Conservation (phyloP, 1,140 invertebrate species). For the Eubasilissa regina region DNA sequence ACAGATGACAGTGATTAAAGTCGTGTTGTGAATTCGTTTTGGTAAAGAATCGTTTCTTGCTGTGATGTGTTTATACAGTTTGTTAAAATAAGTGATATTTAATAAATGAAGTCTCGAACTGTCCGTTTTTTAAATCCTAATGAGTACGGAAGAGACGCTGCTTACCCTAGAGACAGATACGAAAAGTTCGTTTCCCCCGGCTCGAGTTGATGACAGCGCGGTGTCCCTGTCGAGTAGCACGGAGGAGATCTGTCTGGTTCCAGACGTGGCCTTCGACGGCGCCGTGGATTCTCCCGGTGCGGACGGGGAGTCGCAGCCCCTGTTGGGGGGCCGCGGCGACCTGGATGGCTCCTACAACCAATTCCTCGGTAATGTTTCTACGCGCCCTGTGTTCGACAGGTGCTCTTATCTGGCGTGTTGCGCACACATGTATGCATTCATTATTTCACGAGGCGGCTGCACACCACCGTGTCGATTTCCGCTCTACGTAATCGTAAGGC, state of each 20-base stretch:
- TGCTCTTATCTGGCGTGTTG: constrained; percentile 34
- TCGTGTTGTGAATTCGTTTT: constrained; percentile 48
- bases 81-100: constrained; percentile 61
- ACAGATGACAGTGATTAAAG: not conserved
- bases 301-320: constrained; percentile 90
- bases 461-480: constrained; percentile 40
- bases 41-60: constrained; percentile 37
- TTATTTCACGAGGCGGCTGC: constrained; percentile 27
- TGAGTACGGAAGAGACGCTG: constrained; percentile 74
- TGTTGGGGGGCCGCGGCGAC: constrained; percentile 87
- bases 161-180: constrained; percentile 73
- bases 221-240: constrained; percentile 71
- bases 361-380: constrained; percentile 80
- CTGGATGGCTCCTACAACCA: constrained; percentile 84
- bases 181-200: constrained; percentile 64
- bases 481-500: constrained; percentile 48
- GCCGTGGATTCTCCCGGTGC: constrained; percentile 83
- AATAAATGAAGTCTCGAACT: constrained; percentile 71
- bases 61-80: constrained; percentile 45
- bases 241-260: constrained; percentile 79
- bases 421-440: constrained; percentile 26
- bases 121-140: constrained; percentile 68
- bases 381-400: constrained; percentile 42
- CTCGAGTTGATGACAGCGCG: constrained; percentile 70
- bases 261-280: constrained; percentile 77